These are phyloP conservation scores for Heliothis peltigera DNA, from an alignment of 2,888 invertebrate genomes.

Conservation along the genomic window DNA sequence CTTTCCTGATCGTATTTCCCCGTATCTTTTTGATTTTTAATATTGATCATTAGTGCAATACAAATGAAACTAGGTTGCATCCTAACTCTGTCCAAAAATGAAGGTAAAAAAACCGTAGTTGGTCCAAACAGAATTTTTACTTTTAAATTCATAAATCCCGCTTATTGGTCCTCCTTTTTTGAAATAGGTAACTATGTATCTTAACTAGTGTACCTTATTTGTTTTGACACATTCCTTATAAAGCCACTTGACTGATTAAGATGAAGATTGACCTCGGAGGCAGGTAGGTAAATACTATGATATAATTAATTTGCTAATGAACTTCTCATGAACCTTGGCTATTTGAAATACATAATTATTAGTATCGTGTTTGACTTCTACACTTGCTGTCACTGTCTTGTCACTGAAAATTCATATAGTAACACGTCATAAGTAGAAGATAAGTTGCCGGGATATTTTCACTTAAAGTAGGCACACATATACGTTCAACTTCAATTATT, in stretches of 20 bases:
- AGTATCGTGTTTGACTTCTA: too few species aligned
- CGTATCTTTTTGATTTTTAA: background rate
- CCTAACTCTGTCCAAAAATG: slow-evolving; percentile 8
- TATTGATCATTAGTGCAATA: background rate
- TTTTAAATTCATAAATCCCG: background rate
- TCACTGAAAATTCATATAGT: background rate
- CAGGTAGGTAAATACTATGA: too few species aligned
- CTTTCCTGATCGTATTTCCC: too few species aligned
- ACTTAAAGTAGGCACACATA: slow-evolving; percentile 3
- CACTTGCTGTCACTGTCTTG: too few species aligned
- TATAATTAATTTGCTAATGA: too few species aligned
- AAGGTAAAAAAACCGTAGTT: background rate
- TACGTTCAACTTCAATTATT: slow-evolving; percentile 47
- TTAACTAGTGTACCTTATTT: too few species aligned
- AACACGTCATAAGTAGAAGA: background rate
- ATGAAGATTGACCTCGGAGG: too few species aligned
- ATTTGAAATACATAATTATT: too few species aligned
- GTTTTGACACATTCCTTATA: too few species aligned
- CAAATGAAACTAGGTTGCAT: slow-evolving; percentile 4
- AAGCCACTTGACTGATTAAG: too few species aligned
- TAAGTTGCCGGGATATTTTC: background rate
- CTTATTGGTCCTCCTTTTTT: background rate
- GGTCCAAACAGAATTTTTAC: slow-evolving; percentile 2
- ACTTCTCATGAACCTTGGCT: too few species aligned
- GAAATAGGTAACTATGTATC: background rate